These are phyloP conservation scores for Ochropacha duplaris DNA, from an alignment of 2,888 invertebrate species.

Conservation along the genomic window DNA sequence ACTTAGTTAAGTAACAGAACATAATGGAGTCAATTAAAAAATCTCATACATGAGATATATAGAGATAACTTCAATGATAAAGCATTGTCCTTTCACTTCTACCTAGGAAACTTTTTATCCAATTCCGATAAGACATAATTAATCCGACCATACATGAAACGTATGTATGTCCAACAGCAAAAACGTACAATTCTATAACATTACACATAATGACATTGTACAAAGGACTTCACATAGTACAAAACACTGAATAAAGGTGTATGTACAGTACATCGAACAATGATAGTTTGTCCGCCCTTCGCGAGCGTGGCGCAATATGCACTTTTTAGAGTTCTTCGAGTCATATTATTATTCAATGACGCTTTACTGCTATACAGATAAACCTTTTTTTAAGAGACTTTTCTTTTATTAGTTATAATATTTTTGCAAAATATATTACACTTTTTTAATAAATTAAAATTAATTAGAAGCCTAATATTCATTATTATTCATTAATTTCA, in stretches of 20 bases:
- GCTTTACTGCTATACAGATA: no score
- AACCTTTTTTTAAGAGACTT: no score
- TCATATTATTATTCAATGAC: no score
- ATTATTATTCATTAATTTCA: no score
- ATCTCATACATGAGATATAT: no score
- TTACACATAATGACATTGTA: conserved; percentile 23
- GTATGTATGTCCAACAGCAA: conserved; percentile 15
- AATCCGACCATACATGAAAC: not conserved
- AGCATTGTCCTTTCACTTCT: not conserved
- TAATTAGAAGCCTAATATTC: no score
- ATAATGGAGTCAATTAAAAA: no score
- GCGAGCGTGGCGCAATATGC: conserved; percentile 50
- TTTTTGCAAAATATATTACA: no score
- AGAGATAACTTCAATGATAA: not conserved
- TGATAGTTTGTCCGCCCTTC: conserved; percentile 45
- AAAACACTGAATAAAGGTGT: conserved; percentile 19
- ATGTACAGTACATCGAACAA: conserved; percentile 20
- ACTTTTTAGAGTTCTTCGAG: conserved; percentile 34
- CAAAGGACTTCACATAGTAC: conserved; percentile 36
- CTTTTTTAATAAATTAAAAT: conserved; percentile 16
- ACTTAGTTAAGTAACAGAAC: no score
- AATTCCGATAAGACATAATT: not conserved
- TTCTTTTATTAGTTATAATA: no score
- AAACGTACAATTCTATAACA: conserved; percentile 25
- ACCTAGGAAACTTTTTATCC: not conserved